A percentile compares a stretch with the other conserved stretches of the same genome.
phyloP scores from a whole-genome alignment of 2,113 vertebrate species.

The Lagenorhynchus albirostris region DNA sequence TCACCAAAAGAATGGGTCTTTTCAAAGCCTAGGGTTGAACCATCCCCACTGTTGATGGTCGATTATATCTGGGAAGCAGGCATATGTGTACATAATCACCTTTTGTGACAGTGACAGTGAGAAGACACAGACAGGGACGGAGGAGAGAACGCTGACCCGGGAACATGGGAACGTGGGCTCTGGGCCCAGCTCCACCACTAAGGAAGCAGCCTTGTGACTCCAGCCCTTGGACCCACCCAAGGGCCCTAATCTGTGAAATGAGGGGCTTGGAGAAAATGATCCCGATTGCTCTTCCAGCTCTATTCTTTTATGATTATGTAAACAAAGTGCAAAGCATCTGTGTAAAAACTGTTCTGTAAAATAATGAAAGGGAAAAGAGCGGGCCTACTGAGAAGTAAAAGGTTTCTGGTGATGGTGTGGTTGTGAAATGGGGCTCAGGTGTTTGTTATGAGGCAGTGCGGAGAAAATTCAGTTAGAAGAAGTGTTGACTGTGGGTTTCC shows the following conservation, averaged over 20 bases:
- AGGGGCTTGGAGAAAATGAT: neutral
- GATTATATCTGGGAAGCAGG: neutral
- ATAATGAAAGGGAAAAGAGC: no score
- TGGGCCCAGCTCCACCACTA: neutral
- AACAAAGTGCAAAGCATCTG: accelerated
- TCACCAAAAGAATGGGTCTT: neutral
- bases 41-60: accelerated
- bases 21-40: neutral
- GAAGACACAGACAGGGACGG: neutral
- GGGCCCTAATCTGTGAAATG: neutral
- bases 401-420: neutral
- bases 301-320: neutral
- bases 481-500: accelerated
- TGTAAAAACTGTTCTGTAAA: neutral
- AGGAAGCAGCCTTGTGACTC: neutral
- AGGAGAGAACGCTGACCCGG: accelerated
- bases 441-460: accelerated
- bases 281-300: neutral
- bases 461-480: neutral
- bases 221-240: no score
- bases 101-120: neutral
- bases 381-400: neutral
- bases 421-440: accelerated
- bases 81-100: accelerated
- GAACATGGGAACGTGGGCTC: accelerated